Base-by-base conservation (phyloP, 1,140 invertebrate genomes). In the Drosophila mauritiana region DNA sequence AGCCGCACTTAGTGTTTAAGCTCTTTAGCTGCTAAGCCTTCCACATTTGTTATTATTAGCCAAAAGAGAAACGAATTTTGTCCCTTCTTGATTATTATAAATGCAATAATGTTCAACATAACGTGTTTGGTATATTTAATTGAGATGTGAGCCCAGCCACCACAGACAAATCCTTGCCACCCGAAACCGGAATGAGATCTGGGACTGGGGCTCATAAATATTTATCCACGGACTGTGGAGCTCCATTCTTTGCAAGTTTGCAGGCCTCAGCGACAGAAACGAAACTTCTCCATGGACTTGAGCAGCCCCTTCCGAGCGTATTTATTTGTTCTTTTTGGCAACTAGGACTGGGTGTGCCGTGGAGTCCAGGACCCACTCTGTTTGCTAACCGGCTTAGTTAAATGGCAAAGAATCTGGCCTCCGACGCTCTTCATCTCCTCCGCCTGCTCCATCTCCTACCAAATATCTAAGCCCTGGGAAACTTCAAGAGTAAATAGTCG, bases 301-400 rank as follows among this genome's bases (percentile, higher is more conserved):
- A 20, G 58, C 34, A 65, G 42, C 11, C 56, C 31, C n/a, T 46
- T 15, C 11, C n/a, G 11, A 34, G 22, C 22, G 57, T 37, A 13
- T 22, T 42, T 45, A 15, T 11, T 4, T 63, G 27, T 62, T 20
- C 11, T 31, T 46, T 46, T 46, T 63, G 34, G 17, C 34, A n/a
- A 8, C 42, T 40, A 11, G 15, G 53, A 57, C 15, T 31, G 15
- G 25, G 43, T 12, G 5, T 37, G 43, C 27, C 22, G 11, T 46
- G 53, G 12, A 40, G 56, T 25, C n/a, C 55, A 25, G 31, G 36
- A 27, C 53, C 34, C 46, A 81, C 53, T 61, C 62, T 58, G 81
- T 85, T 75, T 48, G 56, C 76, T 75, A 81, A 74, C 58, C 73
- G 72, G 83, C 78, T 85, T 86, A 85, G 82, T 73, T 82, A 81